A percentile compares a stretch with the other conserved stretches of the same genome.
phyloP scores from a whole-genome alignment of 2,888 invertebrate genomes.

The Saturnia japonica region DNA sequence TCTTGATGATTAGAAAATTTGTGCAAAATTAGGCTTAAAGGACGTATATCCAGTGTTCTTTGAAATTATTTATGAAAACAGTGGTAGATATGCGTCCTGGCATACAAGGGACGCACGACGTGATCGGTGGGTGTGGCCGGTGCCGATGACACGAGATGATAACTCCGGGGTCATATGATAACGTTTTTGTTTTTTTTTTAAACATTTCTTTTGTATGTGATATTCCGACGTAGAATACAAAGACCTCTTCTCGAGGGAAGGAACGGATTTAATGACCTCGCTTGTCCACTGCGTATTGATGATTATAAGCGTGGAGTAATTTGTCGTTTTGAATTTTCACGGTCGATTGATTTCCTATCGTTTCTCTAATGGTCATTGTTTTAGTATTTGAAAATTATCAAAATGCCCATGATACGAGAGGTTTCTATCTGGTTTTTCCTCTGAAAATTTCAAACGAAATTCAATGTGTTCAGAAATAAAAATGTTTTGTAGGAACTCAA shows the following conservation, averaged over 20 bases:
- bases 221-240: neutral
- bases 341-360: neutral
- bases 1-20: too few species aligned
- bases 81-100: neutral
- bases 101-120: neutral
- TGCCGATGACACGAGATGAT: slow-evolving; percentile 10
- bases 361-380: neutral
- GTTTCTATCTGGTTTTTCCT: too few species aligned
- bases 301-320: neutral
- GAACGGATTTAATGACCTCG: neutral
- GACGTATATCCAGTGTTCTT: too few species aligned
- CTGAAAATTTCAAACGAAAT: neutral
- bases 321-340: neutral
- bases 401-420: neutral
- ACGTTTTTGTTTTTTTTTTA: neutral
- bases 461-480: neutral
- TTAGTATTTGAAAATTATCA: neutral
- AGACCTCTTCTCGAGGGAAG: neutral
- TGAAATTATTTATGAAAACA: too few species aligned
- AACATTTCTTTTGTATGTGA: neutral
- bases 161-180: slow-evolving; percentile 4
- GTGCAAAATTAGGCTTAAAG: too few species aligned
- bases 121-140: neutral
- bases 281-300: too few species aligned
- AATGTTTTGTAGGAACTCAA: neutral